Evolutionary conservation across 2,888 invertebrate species (phyloP).

Genomic region (Drosophila setosimentum): DNA sequence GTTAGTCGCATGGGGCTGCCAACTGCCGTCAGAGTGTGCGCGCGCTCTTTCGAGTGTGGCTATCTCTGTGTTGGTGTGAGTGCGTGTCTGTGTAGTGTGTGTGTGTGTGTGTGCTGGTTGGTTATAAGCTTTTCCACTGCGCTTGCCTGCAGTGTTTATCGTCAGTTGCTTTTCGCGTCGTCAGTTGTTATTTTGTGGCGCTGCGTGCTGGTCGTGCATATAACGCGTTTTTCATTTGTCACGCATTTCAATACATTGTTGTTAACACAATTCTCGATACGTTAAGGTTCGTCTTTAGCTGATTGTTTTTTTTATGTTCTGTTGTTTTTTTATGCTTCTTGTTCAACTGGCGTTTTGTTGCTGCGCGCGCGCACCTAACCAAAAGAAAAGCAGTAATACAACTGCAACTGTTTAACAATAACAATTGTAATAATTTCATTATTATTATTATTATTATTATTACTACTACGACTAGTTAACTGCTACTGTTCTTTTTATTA

Average conservation of each 20-base stretch:
- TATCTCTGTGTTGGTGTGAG: not conserved
- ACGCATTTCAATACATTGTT: constrained; percentile 26
- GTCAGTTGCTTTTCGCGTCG: constrained; percentile 44
- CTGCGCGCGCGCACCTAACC: constrained; percentile 53
- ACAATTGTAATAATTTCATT: constrained; percentile 53
- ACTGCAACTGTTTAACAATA: constrained; percentile 39
- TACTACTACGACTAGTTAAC: constrained; percentile 5
- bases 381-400: constrained; percentile 24
- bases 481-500: constrained; percentile 40
- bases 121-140: constrained; percentile 54
- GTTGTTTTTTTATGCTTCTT: constrained; percentile 6
- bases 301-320: constrained; percentile 12
- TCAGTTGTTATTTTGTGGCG: constrained; percentile 64
- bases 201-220: constrained; percentile 66
- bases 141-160: constrained; percentile 63
- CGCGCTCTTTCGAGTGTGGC: constrained; percentile 21
- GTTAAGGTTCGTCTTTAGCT: constrained; percentile 38
- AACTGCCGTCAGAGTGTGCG: constrained; percentile 17
- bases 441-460: constrained; percentile 28
- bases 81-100: not conserved
- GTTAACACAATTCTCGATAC: constrained; percentile 31
- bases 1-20: constrained; percentile 11
- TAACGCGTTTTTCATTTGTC: constrained; percentile 39
- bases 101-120: constrained; percentile 7
- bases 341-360: constrained; percentile 37